A percentile compares a stretch with the other conserved stretches of the same genome.
These are phyloP conservation scores for Opisthograptis luteolata DNA, from an alignment of 2,888 invertebrate genomes.

Conservation along the genomic window DNA sequence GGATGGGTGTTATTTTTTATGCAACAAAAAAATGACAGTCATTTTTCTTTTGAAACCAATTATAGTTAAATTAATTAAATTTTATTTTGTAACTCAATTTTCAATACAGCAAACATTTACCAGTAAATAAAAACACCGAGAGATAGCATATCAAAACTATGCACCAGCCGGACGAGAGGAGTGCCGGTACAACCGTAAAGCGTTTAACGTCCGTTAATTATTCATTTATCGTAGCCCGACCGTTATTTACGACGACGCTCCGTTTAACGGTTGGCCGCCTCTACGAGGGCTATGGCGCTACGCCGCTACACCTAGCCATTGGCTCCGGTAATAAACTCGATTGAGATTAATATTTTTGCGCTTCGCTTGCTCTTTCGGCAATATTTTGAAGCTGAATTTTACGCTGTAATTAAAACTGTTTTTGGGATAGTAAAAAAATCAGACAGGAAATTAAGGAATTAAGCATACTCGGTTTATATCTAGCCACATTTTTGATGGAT, in stretches of 20 bases:
- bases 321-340: constrained; percentile 44
- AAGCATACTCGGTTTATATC: too few relatives aligned
- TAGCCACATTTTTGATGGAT: too few relatives aligned
- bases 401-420: not conserved
- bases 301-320: constrained; percentile 44
- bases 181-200: constrained; percentile 46
- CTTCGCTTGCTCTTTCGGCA: constrained; percentile 10
- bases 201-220: constrained; percentile 69
- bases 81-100: not conserved
- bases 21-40: too few relatives aligned
- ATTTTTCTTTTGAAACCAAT: too few relatives aligned
- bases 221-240: constrained; percentile 64
- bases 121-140: not conserved
- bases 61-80: not conserved
- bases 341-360: constrained; percentile 40
- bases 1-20: too few relatives aligned
- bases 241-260: constrained; percentile 57
- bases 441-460: not conserved
- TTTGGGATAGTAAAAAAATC: not conserved
- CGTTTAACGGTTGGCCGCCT: constrained; percentile 56
- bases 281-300: constrained; percentile 48
- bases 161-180: constrained; percentile 29
- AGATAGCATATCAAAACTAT: constrained; percentile 33
- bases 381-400: constrained; percentile 8
- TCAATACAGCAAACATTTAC: not conserved